phyloP scores from a whole-genome alignment of 2,113 vertebrate genomes.

The Stercorarius parasiticus region DNA sequence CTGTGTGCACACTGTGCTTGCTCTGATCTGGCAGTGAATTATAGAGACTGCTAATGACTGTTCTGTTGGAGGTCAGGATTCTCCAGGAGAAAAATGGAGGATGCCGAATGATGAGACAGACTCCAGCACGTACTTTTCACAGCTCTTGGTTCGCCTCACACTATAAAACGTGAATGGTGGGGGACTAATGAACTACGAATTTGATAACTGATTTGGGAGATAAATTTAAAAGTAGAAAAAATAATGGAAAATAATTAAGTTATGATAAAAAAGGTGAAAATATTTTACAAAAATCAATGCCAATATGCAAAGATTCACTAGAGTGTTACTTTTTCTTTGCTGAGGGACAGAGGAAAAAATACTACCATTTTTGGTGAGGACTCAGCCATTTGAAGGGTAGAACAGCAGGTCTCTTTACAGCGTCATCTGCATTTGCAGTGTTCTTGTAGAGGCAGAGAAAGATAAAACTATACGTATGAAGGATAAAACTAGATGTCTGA shows the following conservation, averaged over 20 bases:
- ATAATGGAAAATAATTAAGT: background rate
- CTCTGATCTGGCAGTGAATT: background rate
- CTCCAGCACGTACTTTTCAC: background rate
- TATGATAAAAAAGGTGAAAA: background rate
- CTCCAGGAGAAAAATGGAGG: background rate
- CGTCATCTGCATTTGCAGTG: background rate
- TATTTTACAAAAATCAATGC: background rate
- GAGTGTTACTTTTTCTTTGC: background rate
- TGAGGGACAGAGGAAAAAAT: background rate
- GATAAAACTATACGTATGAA: background rate
- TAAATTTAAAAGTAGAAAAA: background rate
- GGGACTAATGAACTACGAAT: background rate
- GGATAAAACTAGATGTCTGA: background rate
- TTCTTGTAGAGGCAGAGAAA: background rate
- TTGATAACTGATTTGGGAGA: background rate
- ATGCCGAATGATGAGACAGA: background rate
- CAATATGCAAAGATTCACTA: background rate
- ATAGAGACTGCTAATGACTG: background rate
- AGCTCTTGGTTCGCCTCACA: background rate
- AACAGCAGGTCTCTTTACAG: background rate
- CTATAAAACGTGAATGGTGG: background rate
- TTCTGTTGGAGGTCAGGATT: background rate
- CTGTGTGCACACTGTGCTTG: background rate
- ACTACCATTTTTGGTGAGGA: background rate
- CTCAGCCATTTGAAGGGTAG: background rate